These are phyloP conservation scores for Toxotes jaculatrix DNA, from an alignment of 2,113 vertebrate species.

Conservation along the genomic window DNA sequence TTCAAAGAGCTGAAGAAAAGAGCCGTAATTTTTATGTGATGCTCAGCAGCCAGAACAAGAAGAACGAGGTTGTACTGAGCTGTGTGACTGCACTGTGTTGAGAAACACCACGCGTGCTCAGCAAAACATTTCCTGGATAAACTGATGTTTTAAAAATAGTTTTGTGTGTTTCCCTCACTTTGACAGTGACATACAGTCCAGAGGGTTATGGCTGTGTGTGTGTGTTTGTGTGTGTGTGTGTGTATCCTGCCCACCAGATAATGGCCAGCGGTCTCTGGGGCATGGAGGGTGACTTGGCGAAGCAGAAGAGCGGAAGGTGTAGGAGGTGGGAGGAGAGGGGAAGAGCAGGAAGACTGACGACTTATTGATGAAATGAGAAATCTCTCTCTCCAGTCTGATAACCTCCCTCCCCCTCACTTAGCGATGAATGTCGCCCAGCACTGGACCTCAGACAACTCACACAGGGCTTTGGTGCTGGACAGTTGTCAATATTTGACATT, in stretches of 20 bases:
- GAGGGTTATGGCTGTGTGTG: not conserved
- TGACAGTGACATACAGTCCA: slow-evolving; percentile 33
- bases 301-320: slow-evolving; percentile 42
- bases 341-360: slow-evolving; percentile 62
- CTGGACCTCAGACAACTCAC: slow-evolving; percentile 24
- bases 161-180: slow-evolving; percentile 17
- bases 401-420: slow-evolving; percentile 70
- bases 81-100: not conserved
- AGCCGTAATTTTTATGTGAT: not conserved
- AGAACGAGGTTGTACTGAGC: slow-evolving; percentile 1
- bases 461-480: not conserved
- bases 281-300: slow-evolving; percentile 42
- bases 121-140: slow-evolving; percentile 17
- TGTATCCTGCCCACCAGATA: slow-evolving; percentile 34
- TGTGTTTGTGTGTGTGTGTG: slow-evolving; percentile 37
- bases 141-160: slow-evolving; percentile 30
- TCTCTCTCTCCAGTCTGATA: slow-evolving; percentile 61
- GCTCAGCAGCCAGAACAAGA: not conserved
- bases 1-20: not conserved
- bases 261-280: slow-evolving; percentile 31
- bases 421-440: slow-evolving; percentile 57
- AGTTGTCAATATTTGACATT: slow-evolving; percentile 39
- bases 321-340: slow-evolving; percentile 56
- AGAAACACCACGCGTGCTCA: slow-evolving; percentile 9
- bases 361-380: slow-evolving; percentile 78